Base-by-base conservation (phyloP, 2,888 invertebrate species). In the Actias luna region DNA sequence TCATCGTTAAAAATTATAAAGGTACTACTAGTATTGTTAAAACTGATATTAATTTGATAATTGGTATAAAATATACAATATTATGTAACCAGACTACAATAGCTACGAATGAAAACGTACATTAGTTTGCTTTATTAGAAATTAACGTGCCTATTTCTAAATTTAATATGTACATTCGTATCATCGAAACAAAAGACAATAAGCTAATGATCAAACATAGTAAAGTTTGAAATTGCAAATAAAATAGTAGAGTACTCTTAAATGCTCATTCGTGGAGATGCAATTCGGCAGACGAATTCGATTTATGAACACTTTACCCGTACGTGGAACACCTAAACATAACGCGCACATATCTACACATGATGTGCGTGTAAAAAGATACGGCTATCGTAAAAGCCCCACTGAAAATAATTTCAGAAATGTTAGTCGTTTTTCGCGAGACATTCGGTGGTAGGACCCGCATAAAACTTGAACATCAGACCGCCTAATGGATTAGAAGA, bases 371-470 rank as follows among this genome's bases (percentile, higher is more conserved):
- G 87, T 92, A 92, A 92, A 92, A 92, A 91, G 88, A 92, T 91
- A 92, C 84, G 86, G 83, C 90, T 86, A 87, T 88, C 91, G 82
- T 92, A 92, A 92, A 89, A 92, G 82, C 84, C 80, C 84, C 83
- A 88, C 87, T 88, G 88, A 88, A 91, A 92, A 92, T 92, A 90
- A 92, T 92, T 91, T 91, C 88, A 89, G 89, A 84, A 83, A 89
- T 87, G 87, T 87, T 88, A 85, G 79, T 86, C 89, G 88, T 83
- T 85, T 84, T 87, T 79, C 84, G 84, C 82, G 89, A 88, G 89
- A 90, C 91, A 87, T 89, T 87, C 87, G 71, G 87, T 84, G 85
- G 89, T 91, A 87, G 87, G 88, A 84, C 78, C 83, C 84, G 81
- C 84, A 91, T 92, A 91, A 92, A 92, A 90, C 80, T 89, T 87